Evolutionary conservation across 2,888 invertebrate species (phyloP), one percentile per base, ranked within the genome.

Genomic region (Dendrolimus pini): DNA sequence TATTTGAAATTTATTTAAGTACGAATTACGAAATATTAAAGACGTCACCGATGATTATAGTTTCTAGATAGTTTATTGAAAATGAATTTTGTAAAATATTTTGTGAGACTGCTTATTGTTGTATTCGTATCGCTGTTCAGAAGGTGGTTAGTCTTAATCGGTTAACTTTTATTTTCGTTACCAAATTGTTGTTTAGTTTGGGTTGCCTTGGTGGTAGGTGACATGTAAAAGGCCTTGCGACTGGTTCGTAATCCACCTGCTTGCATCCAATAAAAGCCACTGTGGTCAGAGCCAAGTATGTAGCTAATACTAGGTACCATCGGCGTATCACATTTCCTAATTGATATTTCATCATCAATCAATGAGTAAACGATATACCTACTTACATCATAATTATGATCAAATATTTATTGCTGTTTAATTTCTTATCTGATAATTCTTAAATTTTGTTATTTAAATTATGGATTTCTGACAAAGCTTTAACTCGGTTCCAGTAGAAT

Each of bases 61-160:
- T 83, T 85, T 85, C 81, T 88, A 88, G 85, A 85, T 88, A 88
- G 89, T 86, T 88, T 86, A 86, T 85, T 85, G 79, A 83, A 78
- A 77, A 74, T 71, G 75, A 79, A 82, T 80, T 85, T 85, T 90
- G 89, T 89, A 88, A 84, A 85, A 89, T 89, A 87, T 85, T 89
- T 84, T 82, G 89, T 89, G 91, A 91, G 91, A 91, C 91, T 91
- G 91, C 91, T 91, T 91, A 85, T 84, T 90, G 90, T 89, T 89
- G 89, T 89, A 88, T 82, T 88, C 81, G 86, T 89, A 84, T 78
- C 77, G 89, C 88, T 87, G 85, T 83, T 86, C 71, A 73, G 75
- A 80, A 74, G 81, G 78, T 82, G 83, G 77, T 78, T 83, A 83
- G 82, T 81, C 75, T 80, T 82, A 81, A 82, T 80, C 83, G 80